These are phyloP conservation scores for Ips typographus DNA, from an alignment of 1,140 invertebrate genomes.

Conservation along the genomic window DNA sequence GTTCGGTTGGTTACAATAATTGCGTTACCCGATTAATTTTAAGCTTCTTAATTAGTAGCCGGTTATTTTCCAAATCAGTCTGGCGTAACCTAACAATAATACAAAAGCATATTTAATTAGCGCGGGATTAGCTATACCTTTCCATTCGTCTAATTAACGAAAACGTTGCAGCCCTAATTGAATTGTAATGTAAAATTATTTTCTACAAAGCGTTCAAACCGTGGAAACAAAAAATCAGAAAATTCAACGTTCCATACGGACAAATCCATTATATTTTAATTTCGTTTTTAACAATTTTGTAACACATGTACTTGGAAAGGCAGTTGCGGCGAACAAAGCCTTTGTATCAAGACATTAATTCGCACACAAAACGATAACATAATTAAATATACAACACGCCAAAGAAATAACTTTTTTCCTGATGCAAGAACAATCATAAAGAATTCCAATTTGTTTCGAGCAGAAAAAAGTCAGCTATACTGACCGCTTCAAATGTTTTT, in stretches of 20 bases:
- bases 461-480: too few species aligned
- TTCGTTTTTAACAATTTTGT: background rate
- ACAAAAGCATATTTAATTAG: slow-evolving; percentile 5
- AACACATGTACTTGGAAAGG: background rate
- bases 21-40: background rate
- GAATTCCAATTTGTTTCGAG: too few species aligned
- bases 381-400: too few species aligned
- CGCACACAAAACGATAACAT: too few species aligned
- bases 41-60: slow-evolving; percentile 2
- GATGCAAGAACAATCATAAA: too few species aligned
- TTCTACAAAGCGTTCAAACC: background rate
- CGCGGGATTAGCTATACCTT: background rate
- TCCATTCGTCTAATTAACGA: background rate
- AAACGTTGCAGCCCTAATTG: background rate
- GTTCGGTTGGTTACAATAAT: background rate
- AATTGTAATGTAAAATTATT: slow-evolving; percentile 1
- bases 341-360: background rate
- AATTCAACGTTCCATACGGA: background rate
- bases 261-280: slow-evolving; percentile 4
- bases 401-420: too few species aligned
- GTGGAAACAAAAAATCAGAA: background rate
- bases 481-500: too few species aligned
- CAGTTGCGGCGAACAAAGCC: slow-evolving; percentile 1
- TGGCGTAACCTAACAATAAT: slow-evolving; percentile 2
- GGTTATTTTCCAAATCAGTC: slow-evolving; percentile 1